Conservation (phyloP, 1,140 invertebrate genomes). For the Neodiprion virginianus region DNA sequence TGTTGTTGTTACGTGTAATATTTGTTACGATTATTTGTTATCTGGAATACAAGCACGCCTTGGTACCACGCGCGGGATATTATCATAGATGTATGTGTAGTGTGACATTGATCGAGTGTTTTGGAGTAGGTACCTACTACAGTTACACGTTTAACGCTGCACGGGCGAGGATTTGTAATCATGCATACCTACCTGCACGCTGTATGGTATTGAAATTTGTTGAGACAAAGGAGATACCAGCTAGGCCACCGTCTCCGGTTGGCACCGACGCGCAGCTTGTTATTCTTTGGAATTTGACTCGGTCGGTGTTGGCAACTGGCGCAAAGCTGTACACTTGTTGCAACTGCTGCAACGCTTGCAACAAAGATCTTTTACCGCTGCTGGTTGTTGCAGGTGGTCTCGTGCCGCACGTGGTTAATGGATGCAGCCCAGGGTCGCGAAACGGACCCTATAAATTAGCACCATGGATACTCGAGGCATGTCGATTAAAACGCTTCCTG, state of each 20-base stretch:
- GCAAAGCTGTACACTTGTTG: not conserved
- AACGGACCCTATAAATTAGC: too few species aligned
- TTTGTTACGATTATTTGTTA: too few species aligned
- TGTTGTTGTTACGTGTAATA: too few species aligned
- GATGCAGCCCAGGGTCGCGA: not conserved
- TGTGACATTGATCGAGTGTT: not conserved
- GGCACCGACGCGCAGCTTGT: constrained; percentile 28
- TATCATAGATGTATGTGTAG: not conserved
- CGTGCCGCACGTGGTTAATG: not conserved
- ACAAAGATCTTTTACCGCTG: constrained; percentile 37
- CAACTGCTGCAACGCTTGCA: not conserved
- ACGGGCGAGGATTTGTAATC: too few species aligned
- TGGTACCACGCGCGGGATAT: too few species aligned
- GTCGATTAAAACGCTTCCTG: too few species aligned
- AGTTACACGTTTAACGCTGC: not conserved
- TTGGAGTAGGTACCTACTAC: not conserved
- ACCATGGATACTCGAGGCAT: too few species aligned
- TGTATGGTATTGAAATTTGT: not conserved
- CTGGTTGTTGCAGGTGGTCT: not conserved
- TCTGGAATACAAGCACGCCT: too few species aligned
- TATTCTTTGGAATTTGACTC: constrained; percentile 39
- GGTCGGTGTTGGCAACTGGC: constrained; percentile 16
- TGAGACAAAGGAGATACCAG: not conserved
- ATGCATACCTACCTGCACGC: too few species aligned
- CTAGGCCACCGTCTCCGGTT: constrained; percentile 24